These are phyloP conservation scores for Hypothenemus hampei DNA, from an alignment of 1,140 invertebrate species.

Conservation along the genomic window DNA sequence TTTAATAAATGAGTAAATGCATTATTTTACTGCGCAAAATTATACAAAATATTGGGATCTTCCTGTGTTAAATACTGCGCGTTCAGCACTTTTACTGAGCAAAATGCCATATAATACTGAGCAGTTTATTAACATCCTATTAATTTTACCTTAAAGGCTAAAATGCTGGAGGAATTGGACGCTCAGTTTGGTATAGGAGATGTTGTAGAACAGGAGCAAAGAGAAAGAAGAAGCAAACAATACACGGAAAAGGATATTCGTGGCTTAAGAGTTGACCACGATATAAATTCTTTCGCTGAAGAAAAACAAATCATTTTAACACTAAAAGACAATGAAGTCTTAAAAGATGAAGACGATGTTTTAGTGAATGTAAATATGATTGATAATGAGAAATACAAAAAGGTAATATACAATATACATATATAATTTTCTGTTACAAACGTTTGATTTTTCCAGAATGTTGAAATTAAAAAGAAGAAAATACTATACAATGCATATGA, in stretches of 20 bases:
- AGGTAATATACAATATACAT: constrained; percentile 49
- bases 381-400: constrained; percentile 88
- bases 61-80: no score
- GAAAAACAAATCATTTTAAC: constrained; percentile 86
- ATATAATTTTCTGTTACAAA: background rate
- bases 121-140: constrained; percentile 2
- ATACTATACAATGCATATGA: constrained; percentile 80
- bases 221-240: constrained; percentile 54
- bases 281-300: constrained; percentile 73
- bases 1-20: no score
- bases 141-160: constrained; percentile 59
- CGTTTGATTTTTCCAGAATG: constrained; percentile 57
- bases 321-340: constrained; percentile 86
- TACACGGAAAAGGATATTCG: constrained; percentile 68
- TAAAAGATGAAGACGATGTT: constrained; percentile 85
- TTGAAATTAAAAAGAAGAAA: constrained; percentile 79
- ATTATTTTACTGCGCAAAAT: no score
- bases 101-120: constrained; percentile 25
- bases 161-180: constrained; percentile 91
- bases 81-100: no score
- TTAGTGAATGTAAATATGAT: constrained; percentile 94
- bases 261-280: constrained; percentile 86
- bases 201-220: constrained; percentile 74
- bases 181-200: constrained; percentile 87
- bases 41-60: no score